Percentiles rank a stretch among this genome's conserved stretches.
phyloP scores from a whole-genome alignment of 2,888 invertebrate species.

The Rhyacophila evoluta region DNA sequence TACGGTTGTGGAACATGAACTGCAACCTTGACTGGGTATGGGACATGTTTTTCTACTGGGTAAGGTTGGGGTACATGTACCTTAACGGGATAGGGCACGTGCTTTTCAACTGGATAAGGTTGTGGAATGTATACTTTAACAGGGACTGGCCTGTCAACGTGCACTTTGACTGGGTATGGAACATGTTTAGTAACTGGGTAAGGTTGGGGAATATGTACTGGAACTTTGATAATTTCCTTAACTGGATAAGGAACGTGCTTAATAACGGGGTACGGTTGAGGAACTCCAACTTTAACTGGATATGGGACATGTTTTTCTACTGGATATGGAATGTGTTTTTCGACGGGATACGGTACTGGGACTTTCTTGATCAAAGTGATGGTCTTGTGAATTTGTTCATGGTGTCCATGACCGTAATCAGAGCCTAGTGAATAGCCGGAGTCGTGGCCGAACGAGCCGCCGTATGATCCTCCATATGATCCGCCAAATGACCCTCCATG shows the following conservation, averaged over 20 bases:
- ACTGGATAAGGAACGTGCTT: constrained; percentile 77
- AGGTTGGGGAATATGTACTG: constrained; percentile 75
- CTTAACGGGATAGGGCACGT: constrained; percentile 76
- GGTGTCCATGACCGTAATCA: constrained; percentile 59
- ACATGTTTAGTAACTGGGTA: constrained; percentile 77
- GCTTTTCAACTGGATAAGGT: constrained; percentile 73
- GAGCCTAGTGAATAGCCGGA: constrained; percentile 56
- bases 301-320: constrained; percentile 75
- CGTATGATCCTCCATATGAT: no score
- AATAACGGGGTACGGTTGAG: constrained; percentile 77
- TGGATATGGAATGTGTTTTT: constrained; percentile 77
- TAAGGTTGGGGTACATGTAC: constrained; percentile 77
- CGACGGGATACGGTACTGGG: constrained; percentile 79
- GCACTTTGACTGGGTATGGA: constrained; percentile 70
- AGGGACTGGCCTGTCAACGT: constrained; percentile 68
- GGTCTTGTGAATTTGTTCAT: constrained; percentile 74
- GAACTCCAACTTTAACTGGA: constrained; percentile 75
- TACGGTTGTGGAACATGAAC: constrained; percentile 74
- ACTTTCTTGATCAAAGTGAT: constrained; percentile 81
- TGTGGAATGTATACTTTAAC: constrained; percentile 71
- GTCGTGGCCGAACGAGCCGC: constrained; percentile 54
- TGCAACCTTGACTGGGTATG: constrained; percentile 74
- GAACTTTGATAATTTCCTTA: constrained; percentile 73
- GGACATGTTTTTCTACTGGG: constrained; percentile 76
- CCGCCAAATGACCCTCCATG: constrained; percentile 55